These are phyloP conservation scores for Achlya flavicornis DNA, from an alignment of 2,888 invertebrate genomes.

Conservation along the genomic window DNA sequence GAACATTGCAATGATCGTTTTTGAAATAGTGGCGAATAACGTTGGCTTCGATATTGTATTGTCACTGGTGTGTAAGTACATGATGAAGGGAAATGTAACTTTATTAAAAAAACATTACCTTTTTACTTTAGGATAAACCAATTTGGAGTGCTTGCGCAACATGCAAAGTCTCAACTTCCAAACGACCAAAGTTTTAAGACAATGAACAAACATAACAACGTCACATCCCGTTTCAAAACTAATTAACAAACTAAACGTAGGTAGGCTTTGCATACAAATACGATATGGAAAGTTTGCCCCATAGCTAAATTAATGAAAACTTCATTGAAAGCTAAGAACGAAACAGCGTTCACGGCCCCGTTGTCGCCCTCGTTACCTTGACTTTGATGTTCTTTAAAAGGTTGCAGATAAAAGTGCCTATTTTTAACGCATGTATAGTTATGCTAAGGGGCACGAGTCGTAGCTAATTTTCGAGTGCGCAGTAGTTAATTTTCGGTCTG, in stretches of 20 bases:
- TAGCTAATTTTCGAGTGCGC: too few species aligned
- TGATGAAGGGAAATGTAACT: too few species aligned
- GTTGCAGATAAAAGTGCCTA: constrained; percentile 34
- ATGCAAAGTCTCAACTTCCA: too few species aligned
- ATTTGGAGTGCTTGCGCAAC: too few species aligned
- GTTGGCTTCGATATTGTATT: neutral
- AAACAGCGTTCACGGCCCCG: constrained; percentile 11
- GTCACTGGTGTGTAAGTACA: neutral
- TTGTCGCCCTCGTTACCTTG: constrained; percentile 46
- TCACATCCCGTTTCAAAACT: constrained; percentile 12
- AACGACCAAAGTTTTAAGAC: constrained; percentile 8
- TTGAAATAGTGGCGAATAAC: constrained; percentile 2
- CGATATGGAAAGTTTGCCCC: neutral
- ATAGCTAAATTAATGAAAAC: constrained; percentile 23
- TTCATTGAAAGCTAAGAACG: constrained; percentile 18
- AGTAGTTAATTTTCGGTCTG: too few species aligned
- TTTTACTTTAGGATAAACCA: too few species aligned
- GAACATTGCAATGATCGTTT: neutral
- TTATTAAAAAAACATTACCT: too few species aligned
- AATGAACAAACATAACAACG: constrained; percentile 7
- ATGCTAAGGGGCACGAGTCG: too few species aligned
- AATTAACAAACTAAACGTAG: constrained; percentile 7
- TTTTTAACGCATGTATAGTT: constrained; percentile 34
- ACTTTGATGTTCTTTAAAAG: constrained; percentile 46
- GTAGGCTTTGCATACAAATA: constrained; percentile 8